A percentile compares a stretch with the other conserved stretches of the same genome.
Evolutionary conservation across 2,888 invertebrate species (phyloP).

Genomic region (Orchesella flavescens): DNA sequence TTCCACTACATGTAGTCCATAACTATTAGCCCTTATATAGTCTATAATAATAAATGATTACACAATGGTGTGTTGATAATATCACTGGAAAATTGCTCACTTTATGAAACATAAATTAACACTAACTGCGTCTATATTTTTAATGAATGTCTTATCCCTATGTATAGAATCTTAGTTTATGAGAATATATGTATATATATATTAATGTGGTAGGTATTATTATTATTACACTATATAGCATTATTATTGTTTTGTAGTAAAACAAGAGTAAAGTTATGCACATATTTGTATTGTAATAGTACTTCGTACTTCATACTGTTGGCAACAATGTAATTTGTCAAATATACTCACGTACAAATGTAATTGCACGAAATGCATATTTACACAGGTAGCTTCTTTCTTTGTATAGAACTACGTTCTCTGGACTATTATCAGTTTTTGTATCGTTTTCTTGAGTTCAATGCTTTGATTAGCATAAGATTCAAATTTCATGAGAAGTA

Average conservation of each 20-base stretch:
- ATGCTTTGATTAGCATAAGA: slow-evolving; percentile 21
- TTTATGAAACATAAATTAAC: slow-evolving; percentile 48
- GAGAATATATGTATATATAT: neutral
- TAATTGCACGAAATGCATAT: slow-evolving; percentile 64
- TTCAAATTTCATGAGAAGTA: slow-evolving; percentile 11
- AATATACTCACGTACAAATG: slow-evolving; percentile 34
- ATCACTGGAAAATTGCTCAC: slow-evolving; percentile 71
- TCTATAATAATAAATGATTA: slow-evolving; percentile 54
- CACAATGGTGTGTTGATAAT: slow-evolving; percentile 69
- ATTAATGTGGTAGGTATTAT: slow-evolving; percentile 1
- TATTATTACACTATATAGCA: neutral
- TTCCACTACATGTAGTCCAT: neutral
- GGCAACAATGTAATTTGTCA: slow-evolving; percentile 59
- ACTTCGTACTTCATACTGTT: slow-evolving; percentile 62
- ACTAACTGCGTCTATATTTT: neutral
- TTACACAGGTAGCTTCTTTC: slow-evolving; percentile 61
- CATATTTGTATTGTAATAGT: slow-evolving; percentile 53
- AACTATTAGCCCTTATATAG: neutral
- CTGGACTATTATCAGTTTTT: slow-evolving; percentile 55
- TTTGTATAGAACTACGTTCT: slow-evolving; percentile 57
- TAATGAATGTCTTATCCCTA: neutral
- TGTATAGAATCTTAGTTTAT: neutral
- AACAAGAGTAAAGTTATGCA: slow-evolving; percentile 52
- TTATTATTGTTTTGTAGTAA: slow-evolving; percentile 12
- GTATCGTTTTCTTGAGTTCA: slow-evolving; percentile 18